Evolutionary conservation across 2,797 vertebrate genomes (phyloP), one percentile per base, ranked within the genome.

Genomic region (Gymnoscopelus braueri): DNA sequence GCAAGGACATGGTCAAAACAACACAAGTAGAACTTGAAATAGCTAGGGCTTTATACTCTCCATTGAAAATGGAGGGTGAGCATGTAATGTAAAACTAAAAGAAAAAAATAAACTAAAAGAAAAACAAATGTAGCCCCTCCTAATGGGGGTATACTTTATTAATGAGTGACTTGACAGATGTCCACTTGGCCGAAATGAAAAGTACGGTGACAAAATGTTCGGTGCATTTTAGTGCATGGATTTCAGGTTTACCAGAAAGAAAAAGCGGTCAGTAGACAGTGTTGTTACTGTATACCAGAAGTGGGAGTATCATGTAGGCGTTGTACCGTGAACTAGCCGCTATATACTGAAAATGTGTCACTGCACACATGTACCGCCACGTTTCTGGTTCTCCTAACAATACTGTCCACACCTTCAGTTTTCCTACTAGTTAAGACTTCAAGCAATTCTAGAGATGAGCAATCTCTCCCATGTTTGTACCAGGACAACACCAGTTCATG

Each of bases 381-480:
- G 32, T 35, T 26, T 62, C 39, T 23, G 65, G 49, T 71, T 77
- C 70, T 70, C 9, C 53, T 29, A 78, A 67, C 63, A 74, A 63
- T 2, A 39, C 60, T 12, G 57, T 65, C 67, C 70, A 74, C 13
- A 58, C 29, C 29, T 24, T 55, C 59, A 60, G 65, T 15, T 78
- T 63, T 65, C 56, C 55, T 48, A 50, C 73, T 5, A 54, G 26
- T 57, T 66, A 62, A 35, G 35, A 7, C 39, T 75, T 72, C 44
- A 13, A 15, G 56, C 59, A 15, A 0, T 0, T 2, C 23, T 49
- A 13, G 19, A 67, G 29, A 61, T n/a, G 63, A 72, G 68, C 49
- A 4, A 11, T 60, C 71, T 61, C 51, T 32, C 13, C 9, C 3
- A 0, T 57, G 29, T 79, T 44, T 60, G 23, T 32, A 65, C 53